Evolutionary conservation across 2,888 invertebrate species (phyloP).

Genomic region (Ectropis crepuscularia): DNA sequence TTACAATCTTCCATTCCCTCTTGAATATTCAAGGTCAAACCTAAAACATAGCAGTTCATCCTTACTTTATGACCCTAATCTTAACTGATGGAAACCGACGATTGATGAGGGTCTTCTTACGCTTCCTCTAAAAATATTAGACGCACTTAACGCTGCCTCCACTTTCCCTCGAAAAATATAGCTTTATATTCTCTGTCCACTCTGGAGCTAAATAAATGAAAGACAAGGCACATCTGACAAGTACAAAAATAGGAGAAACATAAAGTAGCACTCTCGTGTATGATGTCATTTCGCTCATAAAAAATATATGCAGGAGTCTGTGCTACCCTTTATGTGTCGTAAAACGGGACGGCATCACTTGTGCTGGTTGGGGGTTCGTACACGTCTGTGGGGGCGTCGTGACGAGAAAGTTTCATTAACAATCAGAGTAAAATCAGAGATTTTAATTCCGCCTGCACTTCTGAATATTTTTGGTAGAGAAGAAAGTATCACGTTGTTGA

Average conservation of each 20-base stretch:
- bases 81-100: conserved; percentile 33
- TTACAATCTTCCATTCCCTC: not conserved
- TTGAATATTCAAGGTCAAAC: conserved; percentile 24
- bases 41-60: conserved; percentile 23
- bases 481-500: no score
- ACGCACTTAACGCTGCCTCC: conserved; percentile 28
- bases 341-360: conserved; percentile 13
- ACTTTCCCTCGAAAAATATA: conserved; percentile 25
- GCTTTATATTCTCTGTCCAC: conserved; percentile 27
- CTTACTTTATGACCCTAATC: conserved; percentile 33
- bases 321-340: conserved; percentile 23
- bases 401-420: not conserved
- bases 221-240: conserved; percentile 37
- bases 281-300: conserved; percentile 38
- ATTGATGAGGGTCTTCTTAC: conserved; percentile 33
- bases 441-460: no score
- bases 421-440: no score
- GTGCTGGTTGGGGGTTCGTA: conserved; percentile 4
- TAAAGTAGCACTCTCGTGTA: conserved; percentile 41
- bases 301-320: conserved; percentile 26
- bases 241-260: conserved; percentile 37
- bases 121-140: conserved; percentile 33
- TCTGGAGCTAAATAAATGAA: conserved; percentile 34
- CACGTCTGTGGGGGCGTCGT: not conserved
- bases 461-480: no score